Conservation (phyloP, 2,113 vertebrate genomes). For the Phocoena phocoena region DNA sequence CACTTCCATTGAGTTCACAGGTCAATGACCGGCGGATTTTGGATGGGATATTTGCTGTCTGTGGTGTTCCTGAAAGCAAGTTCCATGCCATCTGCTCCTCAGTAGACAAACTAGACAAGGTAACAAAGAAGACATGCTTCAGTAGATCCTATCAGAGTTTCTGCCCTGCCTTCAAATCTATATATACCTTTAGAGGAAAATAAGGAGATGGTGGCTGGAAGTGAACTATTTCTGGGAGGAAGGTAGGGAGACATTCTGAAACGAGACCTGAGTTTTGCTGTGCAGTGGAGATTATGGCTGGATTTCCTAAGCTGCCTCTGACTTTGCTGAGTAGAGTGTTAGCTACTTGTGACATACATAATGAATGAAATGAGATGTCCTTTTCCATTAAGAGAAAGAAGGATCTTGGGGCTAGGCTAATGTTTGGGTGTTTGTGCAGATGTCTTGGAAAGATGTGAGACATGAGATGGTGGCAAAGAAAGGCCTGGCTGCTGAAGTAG, state of each 20-base stretch:
- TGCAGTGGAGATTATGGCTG: not conserved
- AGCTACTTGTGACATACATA: not conserved
- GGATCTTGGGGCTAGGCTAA: not conserved
- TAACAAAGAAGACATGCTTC: slow-evolving; percentile 71
- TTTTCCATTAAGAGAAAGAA: slow-evolving; percentile 25
- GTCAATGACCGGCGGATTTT: slow-evolving; percentile 94
- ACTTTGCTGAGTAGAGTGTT: not conserved
- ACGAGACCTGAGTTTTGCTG: not conserved
- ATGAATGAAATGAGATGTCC: not conserved
- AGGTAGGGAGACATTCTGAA: not conserved
- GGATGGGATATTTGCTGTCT: slow-evolving; percentile 93
- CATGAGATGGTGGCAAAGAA: slow-evolving; percentile 93
- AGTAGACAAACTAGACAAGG: slow-evolving; percentile 97
- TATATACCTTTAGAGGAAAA: slow-evolving; percentile 27
- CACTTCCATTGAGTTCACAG: slow-evolving; percentile 78
- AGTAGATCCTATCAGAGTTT: not conserved
- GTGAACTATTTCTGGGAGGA: not conserved
- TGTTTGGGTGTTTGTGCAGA: slow-evolving; percentile 77
- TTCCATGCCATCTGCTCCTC: slow-evolving; percentile 91
- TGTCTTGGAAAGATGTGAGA: slow-evolving; percentile 93
- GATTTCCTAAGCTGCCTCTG: slow-evolving; percentile 40
- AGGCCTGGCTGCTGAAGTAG: slow-evolving; percentile 89
- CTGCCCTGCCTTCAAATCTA: not conserved
- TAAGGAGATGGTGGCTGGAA: slow-evolving; percentile 17
- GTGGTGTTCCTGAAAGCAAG: slow-evolving; percentile 92